Evolutionary conservation across 1,140 invertebrate genomes (phyloP), one percentile per base, ranked within the genome.

Genomic region (Magallana angulata): DNA sequence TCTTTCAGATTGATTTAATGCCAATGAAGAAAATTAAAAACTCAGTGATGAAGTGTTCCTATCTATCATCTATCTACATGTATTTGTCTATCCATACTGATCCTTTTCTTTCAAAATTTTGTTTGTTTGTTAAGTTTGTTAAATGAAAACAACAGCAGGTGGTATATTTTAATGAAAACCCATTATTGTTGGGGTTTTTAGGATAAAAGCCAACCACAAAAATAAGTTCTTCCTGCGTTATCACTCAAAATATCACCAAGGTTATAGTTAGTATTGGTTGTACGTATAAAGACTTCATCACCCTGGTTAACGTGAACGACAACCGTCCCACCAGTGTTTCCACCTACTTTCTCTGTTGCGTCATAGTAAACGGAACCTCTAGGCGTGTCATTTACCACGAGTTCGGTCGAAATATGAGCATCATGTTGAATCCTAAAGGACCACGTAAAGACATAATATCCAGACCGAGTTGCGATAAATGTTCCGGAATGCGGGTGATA

Each of bases 401-500:
- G 18, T 24, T 71, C 68, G 12, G 68, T 71, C 2, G 68, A 71
- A 3, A 71, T n/a, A 71, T 11, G 68, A 1, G 68, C 24, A 24
- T 71, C 68, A 8, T 71, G 24, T 9, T 71, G 68, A 7, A 71
- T 71, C 68, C 68, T 30, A 71, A 71, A 71, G 7, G 68, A 71
- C 68, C 68, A 71, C 8, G 68, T 71, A 24, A 71, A 71, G 9
- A 24, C 68, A 71, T 71, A 71, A 7, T 2, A 30, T 71, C 68
- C 68, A 24, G 68, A 30, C 12, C 68, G 68, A 30, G 68, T 18
- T 7, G 68, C 68, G 68, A 71, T 71, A 30, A 71, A 71, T 30
- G 36, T 71, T 30, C 68, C 68, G 68, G 68, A 71, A 71, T 71
- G 68, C 24, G n/a, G 68, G 12, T 71, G 68, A 30, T 30, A 71